phyloP scores from a whole-genome alignment of 2,797 vertebrate species.

The Parambassis ranga region DNA sequence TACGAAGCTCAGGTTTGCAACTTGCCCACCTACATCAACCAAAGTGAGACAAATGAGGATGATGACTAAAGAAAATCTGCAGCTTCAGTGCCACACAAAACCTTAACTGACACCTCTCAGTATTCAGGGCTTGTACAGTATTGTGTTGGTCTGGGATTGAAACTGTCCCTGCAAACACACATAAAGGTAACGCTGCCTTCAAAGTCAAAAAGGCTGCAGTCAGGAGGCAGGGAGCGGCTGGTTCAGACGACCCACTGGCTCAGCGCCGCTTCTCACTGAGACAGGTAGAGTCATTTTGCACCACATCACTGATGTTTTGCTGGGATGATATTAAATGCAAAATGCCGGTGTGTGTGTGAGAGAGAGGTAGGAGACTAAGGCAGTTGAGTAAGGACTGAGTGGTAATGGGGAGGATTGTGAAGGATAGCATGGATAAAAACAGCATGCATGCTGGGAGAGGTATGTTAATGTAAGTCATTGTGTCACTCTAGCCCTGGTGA shows the following conservation, averaged over 20 bases:
- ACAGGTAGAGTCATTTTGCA: constrained; percentile 31
- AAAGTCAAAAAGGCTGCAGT: constrained; percentile 44
- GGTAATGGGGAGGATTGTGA: neutral
- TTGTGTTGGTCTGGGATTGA: constrained; percentile 47
- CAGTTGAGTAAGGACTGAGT: neutral
- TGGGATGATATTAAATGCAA: constrained; percentile 31
- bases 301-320: constrained; percentile 31
- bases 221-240: constrained; percentile 4
- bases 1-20: constrained; percentile 6
- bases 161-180: constrained; percentile 33
- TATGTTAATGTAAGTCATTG: constrained; percentile 18
- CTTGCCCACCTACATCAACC: neutral
- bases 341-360: neutral
- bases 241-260: constrained; percentile 16
- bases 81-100: constrained; percentile 2
- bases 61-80: neutral
- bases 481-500: constrained; percentile 24
- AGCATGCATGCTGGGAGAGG: constrained; percentile 51
- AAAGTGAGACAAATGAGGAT: neutral
- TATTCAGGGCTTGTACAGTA: constrained; percentile 19
- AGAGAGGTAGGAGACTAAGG: neutral
- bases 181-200: constrained; percentile 37
- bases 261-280: constrained; percentile 19
- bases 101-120: constrained; percentile 30
- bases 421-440: constrained; percentile 16